A percentile compares a stretch with the other conserved stretches of the same genome.
Evolutionary conservation across 1,140 invertebrate genomes (phyloP).

Genomic region (Neuroterus valhalla): DNA sequence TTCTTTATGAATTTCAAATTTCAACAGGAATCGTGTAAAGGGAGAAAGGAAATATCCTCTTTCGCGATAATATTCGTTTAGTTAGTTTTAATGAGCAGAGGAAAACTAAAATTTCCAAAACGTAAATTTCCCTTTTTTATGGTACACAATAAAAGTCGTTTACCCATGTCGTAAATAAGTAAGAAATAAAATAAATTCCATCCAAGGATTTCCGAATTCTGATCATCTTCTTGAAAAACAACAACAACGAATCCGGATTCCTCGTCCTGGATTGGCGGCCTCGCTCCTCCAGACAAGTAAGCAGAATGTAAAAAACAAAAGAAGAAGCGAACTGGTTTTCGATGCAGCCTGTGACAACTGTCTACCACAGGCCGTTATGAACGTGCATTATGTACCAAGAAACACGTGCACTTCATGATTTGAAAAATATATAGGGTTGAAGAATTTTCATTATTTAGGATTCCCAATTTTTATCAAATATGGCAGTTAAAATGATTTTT

Average conservation of each 20-base stretch:
- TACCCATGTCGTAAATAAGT: conserved; percentile 31
- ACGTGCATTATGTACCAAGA: conserved; percentile 31
- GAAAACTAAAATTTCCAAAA: conserved; percentile 13
- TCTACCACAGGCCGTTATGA: conserved; percentile 39
- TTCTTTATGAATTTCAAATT: too few species aligned
- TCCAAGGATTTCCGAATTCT: conserved; percentile 48
- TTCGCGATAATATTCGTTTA: background rate
- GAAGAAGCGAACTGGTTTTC: conserved; percentile 62
- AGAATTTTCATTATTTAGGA: background rate
- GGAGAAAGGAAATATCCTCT: too few species aligned
- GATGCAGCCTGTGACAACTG: conserved; percentile 51
- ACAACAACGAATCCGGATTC: conserved; percentile 48
- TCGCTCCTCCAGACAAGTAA: conserved; percentile 41
- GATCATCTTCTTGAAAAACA: conserved; percentile 42
- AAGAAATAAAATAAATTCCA: too few species aligned
- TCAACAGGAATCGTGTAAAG: too few species aligned
- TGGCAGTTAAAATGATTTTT: too few species aligned
- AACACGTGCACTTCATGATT: conserved; percentile 27
- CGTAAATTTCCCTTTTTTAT: background rate
- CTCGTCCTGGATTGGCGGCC: conserved; percentile 45
- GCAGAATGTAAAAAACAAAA: conserved; percentile 40
- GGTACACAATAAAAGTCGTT: background rate
- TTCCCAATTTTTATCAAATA: too few species aligned
- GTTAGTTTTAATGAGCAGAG: background rate
- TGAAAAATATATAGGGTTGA: conserved; percentile 14